Conservation (phyloP, 2,797 vertebrate genomes). For the Danionella dracula region DNA sequence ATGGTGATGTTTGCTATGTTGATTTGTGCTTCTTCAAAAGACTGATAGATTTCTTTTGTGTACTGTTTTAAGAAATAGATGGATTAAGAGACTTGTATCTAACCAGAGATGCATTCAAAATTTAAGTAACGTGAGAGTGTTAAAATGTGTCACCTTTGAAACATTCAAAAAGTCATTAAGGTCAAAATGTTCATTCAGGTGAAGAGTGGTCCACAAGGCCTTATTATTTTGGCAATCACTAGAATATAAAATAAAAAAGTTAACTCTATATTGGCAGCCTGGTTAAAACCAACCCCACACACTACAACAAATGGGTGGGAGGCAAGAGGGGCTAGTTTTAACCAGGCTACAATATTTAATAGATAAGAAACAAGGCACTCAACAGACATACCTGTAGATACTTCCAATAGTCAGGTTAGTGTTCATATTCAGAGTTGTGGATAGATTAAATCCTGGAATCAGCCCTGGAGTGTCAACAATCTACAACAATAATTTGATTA, state of each 20-base stretch:
- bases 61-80: constrained; percentile 61
- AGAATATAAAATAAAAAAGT: not conserved
- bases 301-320: too few species aligned
- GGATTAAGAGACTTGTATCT: constrained; percentile 5
- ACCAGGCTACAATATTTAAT: not conserved
- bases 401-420: constrained; percentile 55
- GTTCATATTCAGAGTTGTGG: constrained; percentile 49
- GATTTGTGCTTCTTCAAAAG: constrained; percentile 63
- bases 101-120: constrained; percentile 75
- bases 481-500: constrained; percentile 54
- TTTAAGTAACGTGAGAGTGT: constrained; percentile 55
- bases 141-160: constrained; percentile 74
- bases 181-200: constrained; percentile 57
- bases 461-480: constrained; percentile 65
- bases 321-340: too few species aligned
- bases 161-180: constrained; percentile 70
- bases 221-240: constrained; percentile 73
- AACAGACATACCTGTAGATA: constrained; percentile 70
- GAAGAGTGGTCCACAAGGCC: constrained; percentile 72
- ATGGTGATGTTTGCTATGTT: constrained; percentile 59
- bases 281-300: too few species aligned
- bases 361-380: not conserved
- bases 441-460: constrained; percentile 54
- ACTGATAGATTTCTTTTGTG: constrained; percentile 56
- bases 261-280: too few species aligned